Evolutionary conservation across 1,140 invertebrate genomes (phyloP), one percentile per base, ranked within the genome.

Genomic region (Aphelenchoides besseyi): DNA sequence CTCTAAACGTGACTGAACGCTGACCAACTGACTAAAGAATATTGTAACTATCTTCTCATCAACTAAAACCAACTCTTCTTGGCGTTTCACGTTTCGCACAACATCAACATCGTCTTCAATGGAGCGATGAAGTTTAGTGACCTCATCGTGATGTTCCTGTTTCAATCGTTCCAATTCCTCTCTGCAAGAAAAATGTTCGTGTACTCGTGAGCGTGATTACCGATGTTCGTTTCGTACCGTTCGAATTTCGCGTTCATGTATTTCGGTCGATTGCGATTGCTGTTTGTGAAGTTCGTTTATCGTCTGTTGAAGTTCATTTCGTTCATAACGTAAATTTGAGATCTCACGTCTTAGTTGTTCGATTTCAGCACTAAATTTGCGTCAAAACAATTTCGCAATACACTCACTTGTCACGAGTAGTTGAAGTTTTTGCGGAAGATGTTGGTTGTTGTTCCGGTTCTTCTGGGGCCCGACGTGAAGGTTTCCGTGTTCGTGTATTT

Each of bases 241-340:
- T 33, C 72, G 30, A 12, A 66, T 36, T 53, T 29, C 32, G 16
- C 36, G 48, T 9, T 71, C 63, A 32, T 74, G 73, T 18, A 75
- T 66, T 3, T 63, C 48, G 30, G 33, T 30, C 23, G 33, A 35
- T 3, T 26, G 18, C 29, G 74, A 36, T 2, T 67, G 37, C 48
- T 35, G 54, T 35, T 57, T n/a, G 2, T 69, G 16, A 2, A 74
- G 48, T 23, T 74, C 73, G 23, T n/a, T 35, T 1, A 74, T 70
- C 12, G 73, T 74, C 35, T 74, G 63, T 55, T 74, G 73, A 32
- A 75, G 72, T 68, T 74, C 72, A 12, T 61, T 52, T 9, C 52
- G 35, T 52, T 74, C 73, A 37, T 71, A 74, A 18, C 72, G 72
- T 29, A 74, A 48, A 12, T 54, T 55, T 32, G 75, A 77, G 9